Evolutionary conservation across 2,888 invertebrate genomes (phyloP), one percentile per base, ranked within the genome.

Genomic region (Timandra comae): DNA sequence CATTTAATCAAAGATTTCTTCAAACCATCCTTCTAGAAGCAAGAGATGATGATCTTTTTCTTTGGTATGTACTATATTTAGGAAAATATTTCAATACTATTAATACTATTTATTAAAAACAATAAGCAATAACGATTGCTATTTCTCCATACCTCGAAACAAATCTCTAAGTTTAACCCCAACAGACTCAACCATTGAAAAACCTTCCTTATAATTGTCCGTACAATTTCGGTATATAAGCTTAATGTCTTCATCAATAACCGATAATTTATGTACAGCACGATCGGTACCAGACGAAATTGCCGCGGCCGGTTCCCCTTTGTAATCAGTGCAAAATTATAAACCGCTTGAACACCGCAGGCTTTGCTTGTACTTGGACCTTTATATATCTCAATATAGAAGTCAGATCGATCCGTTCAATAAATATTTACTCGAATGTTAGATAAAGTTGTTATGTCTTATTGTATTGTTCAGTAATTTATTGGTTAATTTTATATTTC

Each of bases 221-320:
- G 12, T 62, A 64, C 57, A 56, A 64, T 63, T 63, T 65, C 60
- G 56, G 64, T 75, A 61, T 62, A 68, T 66, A 72, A 73, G 73
- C 71, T 76, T 82, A 82, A 86, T 81, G 82, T 86, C 86, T 86
- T 86, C 86, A 86, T 86, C 85, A 86, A 86, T 86, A 85, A 82
- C 82, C 76, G 71, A 79, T 85, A 84, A 85, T 84, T 82, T 85
- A 85, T 85, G 82, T 77, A 74, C 78, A 63, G 76, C 79, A 77
- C 81, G 85, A 81, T 74, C 79, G 63, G 65, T 79, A 80, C 82
- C 81, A 82, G 84, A 76, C 78, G 76, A 82, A 84, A 85, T 84
- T 81, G 87, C 87, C 86, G 87, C 87, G 88, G 87, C 87, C 87
- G 88, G 88, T 87, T 86, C 85, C 85, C 74, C 79, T 82, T 81